These are phyloP conservation scores for Coptodon rendalli DNA, from an alignment of 2,113 vertebrate genomes.

Conservation along the genomic window DNA sequence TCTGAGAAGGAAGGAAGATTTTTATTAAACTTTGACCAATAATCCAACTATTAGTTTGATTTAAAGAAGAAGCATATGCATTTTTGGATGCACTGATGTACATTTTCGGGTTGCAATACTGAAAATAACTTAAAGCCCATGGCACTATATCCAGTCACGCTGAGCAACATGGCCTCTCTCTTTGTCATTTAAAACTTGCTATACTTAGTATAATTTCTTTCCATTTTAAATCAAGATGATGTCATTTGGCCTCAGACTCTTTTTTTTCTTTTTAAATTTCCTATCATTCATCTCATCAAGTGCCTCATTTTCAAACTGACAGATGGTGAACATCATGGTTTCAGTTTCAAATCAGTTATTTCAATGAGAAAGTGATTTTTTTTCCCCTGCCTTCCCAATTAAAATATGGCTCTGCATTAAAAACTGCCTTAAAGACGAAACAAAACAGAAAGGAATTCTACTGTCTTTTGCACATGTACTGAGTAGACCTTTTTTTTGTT, in stretches of 20 bases:
- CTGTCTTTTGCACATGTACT: neutral
- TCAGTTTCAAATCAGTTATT: neutral
- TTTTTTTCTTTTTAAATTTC: neutral
- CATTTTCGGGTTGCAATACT: conserved; percentile 21
- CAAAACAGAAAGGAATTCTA: neutral
- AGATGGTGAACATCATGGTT: conserved; percentile 10
- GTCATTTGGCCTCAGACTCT: neutral
- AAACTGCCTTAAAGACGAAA: neutral
- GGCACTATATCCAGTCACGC: neutral
- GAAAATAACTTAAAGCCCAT: conserved; percentile 18
- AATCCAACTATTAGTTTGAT: conserved; percentile 1
- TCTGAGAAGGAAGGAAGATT: conserved; percentile 4
- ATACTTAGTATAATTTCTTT: neutral
- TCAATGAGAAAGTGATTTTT: neutral
- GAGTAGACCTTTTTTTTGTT: neutral
- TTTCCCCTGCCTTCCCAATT: neutral
- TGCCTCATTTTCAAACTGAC: neutral
- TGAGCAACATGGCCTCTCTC: neutral
- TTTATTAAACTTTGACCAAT: conserved; percentile 13
- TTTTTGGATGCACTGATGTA: conserved; percentile 15
- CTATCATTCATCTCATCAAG: neutral
- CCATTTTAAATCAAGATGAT: neutral
- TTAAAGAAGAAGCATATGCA: neutral
- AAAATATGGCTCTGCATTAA: conserved; percentile 1
- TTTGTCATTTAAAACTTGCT: conserved; percentile 1